phyloP scores from a whole-genome alignment of 2,888 invertebrate genomes.

The Leptogaster cylindrica region DNA sequence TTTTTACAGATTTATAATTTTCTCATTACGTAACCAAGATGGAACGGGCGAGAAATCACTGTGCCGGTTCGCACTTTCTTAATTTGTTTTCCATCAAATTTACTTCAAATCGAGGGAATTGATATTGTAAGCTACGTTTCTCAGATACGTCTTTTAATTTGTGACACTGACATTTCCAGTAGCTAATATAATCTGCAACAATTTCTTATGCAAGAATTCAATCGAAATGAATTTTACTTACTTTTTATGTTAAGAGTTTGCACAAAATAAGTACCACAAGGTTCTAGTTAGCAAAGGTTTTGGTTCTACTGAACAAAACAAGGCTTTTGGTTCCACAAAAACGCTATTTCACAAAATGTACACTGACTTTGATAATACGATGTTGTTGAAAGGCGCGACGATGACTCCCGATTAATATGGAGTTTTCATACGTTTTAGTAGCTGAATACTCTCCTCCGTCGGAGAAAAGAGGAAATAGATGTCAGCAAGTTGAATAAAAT shows the following conservation, averaged over 20 bases:
- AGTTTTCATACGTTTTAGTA: too few species aligned
- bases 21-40: conserved; percentile 17
- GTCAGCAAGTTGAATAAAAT: too few species aligned
- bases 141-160: background rate
- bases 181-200: background rate
- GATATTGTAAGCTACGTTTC: background rate
- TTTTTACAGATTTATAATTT: conserved; percentile 3
- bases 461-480: too few species aligned
- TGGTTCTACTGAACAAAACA: too few species aligned
- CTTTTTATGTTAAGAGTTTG: conserved; percentile 1
- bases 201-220: background rate
- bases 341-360: conserved; percentile 25
- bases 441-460: too few species aligned
- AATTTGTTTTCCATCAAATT: background rate
- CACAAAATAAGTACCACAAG: background rate
- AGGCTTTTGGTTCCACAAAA: conserved; percentile 12
- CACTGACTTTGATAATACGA: conserved; percentile 19
- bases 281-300: background rate
- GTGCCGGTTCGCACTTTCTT: background rate
- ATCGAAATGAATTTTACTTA: conserved; percentile 5
- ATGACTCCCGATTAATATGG: conserved; percentile 28
- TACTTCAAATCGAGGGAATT: background rate
- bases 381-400: conserved; percentile 27
- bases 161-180: background rate
- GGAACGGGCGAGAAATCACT: background rate